Percentiles rank a stretch among this genome's conserved stretches.
Evolutionary conservation across 2,888 invertebrate species (phyloP).

Genomic region (Pheosia tremula): DNA sequence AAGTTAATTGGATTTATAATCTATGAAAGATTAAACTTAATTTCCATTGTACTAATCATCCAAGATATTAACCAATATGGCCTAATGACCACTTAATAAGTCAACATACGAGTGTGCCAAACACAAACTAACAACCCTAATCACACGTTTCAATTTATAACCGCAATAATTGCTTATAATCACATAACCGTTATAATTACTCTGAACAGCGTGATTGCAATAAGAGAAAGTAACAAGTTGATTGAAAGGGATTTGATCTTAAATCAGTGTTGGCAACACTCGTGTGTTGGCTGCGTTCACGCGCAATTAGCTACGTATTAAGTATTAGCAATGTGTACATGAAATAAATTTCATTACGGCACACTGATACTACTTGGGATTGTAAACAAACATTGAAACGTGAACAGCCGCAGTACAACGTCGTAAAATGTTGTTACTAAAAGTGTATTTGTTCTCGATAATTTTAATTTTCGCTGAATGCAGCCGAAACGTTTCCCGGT

Average conservation of each 20-base stretch:
- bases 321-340: constrained; percentile 1
- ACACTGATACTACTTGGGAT: neutral
- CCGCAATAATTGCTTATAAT: constrained; percentile 30
- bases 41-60: constrained; percentile 15
- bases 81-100: constrained; percentile 10
- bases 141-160: constrained; percentile 20
- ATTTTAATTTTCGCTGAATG: constrained; percentile 37
- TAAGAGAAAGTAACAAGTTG: constrained; percentile 35
- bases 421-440: constrained; percentile 45
- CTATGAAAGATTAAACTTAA: neutral
- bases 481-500: constrained; percentile 37
- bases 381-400: constrained; percentile 13
- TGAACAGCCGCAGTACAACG: constrained; percentile 18
- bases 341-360: constrained; percentile 4
- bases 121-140: constrained; percentile 15
- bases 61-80: constrained; percentile 1
- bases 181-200: constrained; percentile 35
- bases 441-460: constrained; percentile 38
- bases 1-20: neutral
- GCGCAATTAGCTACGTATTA: constrained; percentile 3
- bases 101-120: constrained; percentile 15
- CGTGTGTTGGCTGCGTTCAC: constrained; percentile 8
- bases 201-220: constrained; percentile 16
- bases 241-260: constrained; percentile 19
- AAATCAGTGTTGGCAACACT: constrained; percentile 9